Evolutionary conservation across 2,797 vertebrate species (phyloP), one percentile per base, ranked within the genome.

Genomic region (Sebastes minor): DNA sequence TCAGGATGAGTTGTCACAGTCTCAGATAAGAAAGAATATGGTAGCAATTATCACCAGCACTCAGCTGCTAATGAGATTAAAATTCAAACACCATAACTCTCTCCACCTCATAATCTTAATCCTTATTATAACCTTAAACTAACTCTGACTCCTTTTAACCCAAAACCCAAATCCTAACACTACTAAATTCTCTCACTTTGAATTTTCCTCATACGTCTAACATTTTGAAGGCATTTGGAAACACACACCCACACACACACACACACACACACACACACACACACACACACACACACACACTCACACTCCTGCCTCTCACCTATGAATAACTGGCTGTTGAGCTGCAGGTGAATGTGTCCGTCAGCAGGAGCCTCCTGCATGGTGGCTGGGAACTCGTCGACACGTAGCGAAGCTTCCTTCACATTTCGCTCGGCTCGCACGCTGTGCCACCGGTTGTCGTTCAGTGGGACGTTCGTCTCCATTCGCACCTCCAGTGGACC

Each of bases 251-350:
- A 49, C 25, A 28, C 33, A 42, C 3, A 32, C n/a, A 25, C 35
- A 33, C 32, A 49, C 12, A 23, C 66, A 53, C 53, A 64, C 3
- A 30, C 2, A n/a, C 20, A 22, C 49, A 38, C 25, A 38, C 33
- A 33, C 49, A 52, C 25, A 28, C 33, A 52, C 3, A 32, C n/a
- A 32, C 35, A 38, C 25, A 32, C 11, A 35, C 49, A 52, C 25
- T 25, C 49, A 53, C 27, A 38, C 33, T 3, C 38, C n/a, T 49
- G 14, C 3, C 2, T 63, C 97, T 89, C 94, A 99, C 98, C 98
- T 84, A 99, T 97, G 80, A 98, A 99, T 46, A 99, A 93, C 80
- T 99, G 98, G 85, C 98, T 99, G 94, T 99, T 99, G 86, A 99
- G 97, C 90, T 99, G 98, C 33, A 99, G 88, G 23, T 97, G 97